These are phyloP conservation scores for Globicephala melas DNA, from an alignment of 2,113 vertebrate species.

Conservation along the genomic window DNA sequence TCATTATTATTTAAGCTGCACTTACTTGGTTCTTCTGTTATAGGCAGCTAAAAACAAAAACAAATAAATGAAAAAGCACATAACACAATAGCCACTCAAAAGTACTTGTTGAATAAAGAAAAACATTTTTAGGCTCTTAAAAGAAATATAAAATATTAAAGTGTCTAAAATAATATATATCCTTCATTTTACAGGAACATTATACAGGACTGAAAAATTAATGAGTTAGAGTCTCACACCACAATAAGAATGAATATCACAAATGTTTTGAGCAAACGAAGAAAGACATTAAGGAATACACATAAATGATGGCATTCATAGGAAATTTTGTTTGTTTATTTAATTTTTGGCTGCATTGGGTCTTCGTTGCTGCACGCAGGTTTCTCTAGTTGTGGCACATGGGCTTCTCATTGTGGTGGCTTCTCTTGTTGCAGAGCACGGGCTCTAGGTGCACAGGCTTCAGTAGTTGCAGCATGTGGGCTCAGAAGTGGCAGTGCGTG, in stretches of 20 bases:
- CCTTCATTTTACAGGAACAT: background rate
- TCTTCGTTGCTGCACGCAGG: too few relatives aligned
- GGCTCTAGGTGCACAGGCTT: too few relatives aligned
- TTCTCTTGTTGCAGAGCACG: too few relatives aligned
- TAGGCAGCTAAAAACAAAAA: slow-evolving; percentile 28
- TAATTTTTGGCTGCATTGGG: too few relatives aligned
- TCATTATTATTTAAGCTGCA: background rate
- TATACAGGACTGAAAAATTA: background rate
- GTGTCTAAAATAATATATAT: background rate
- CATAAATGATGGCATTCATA: background rate
- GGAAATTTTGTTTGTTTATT: background rate
- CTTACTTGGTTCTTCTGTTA: background rate
- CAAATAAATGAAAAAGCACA: background rate
- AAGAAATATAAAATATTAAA: background rate
- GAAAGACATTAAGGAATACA: background rate
- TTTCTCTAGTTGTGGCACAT: too few relatives aligned
- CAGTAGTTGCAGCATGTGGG: too few relatives aligned
- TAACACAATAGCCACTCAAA: background rate
- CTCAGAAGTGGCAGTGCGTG: too few relatives aligned
- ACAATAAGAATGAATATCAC: background rate
- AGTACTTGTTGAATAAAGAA: background rate
- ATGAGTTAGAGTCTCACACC: background rate
- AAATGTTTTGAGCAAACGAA: background rate
- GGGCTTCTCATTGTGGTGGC: too few relatives aligned
- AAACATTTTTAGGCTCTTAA: background rate